Evolutionary conservation across 1,140 invertebrate genomes (phyloP), one percentile per base, ranked within the genome.

Genomic region (Drosophila ficusphila): DNA sequence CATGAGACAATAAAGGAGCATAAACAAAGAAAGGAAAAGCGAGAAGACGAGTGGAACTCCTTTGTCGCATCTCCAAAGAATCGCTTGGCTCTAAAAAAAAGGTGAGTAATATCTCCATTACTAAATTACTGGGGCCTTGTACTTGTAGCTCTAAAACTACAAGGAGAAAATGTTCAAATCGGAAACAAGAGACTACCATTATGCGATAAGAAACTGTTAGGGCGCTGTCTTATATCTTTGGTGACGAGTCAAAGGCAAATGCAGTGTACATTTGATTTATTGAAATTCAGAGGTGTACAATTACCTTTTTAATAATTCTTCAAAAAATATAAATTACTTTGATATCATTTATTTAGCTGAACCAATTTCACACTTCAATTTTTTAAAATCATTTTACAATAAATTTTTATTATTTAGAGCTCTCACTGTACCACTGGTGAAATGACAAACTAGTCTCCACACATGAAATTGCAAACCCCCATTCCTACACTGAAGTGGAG

Each of bases 1-100:
- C 54, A 58, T 64, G 36, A 76, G 72, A 72, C 78, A 82, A 82
- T 77, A 81, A 76, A 82, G 72, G 60, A 61, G n/a, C 56, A 38
- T 34, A 47, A 61, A 64, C 29, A 23, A 25, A 34, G 31, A 25
- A 31, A 25, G 56, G n/a, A 16, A 27, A 16, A 42, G 16, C 41
- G 38, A 39, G 12, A 14, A 41, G 38, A 41, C 46, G 36, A 51
- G 54, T 58, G 8, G 29, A 41, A 36, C 64, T 68, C 29, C 64
- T 52, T 68, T 68, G 64, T 68, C 12, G 16, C 62, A 41, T 68
- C 62, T 42, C 29, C 46, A 19, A 29, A 44, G 56, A 36, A 38
- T 65, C 54, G 42, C 19, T 61, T 56, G 16, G n/a, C 19, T 25
- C 41, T 9, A 21, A 47, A 39, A 42, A 36, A 53, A 8, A 25